A percentile compares a stretch with the other conserved stretches of the same genome.
Evolutionary conservation across 2,888 invertebrate species (phyloP).

Genomic region (Ptychoptera albimana): DNA sequence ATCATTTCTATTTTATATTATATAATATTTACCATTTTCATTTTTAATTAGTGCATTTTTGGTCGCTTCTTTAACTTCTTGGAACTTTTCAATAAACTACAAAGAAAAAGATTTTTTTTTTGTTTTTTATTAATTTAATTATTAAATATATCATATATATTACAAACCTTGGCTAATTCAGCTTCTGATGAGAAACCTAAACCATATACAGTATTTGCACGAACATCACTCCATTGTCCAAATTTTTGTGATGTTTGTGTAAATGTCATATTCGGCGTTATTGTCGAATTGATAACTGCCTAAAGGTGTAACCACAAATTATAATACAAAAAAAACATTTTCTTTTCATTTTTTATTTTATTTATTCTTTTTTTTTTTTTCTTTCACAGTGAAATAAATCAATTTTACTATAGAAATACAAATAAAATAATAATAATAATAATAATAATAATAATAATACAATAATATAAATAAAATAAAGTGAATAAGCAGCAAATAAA

Average conservation of each 20-base stretch:
- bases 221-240: slow-evolving; percentile 96
- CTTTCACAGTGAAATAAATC: not conserved
- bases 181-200: slow-evolving; percentile 89
- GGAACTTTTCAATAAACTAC: slow-evolving; percentile 89
- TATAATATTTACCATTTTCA: slow-evolving; percentile 32
- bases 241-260: slow-evolving; percentile 99
- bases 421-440: too few species aligned
- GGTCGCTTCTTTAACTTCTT: slow-evolving; percentile 93
- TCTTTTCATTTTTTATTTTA: too few species aligned
- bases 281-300: slow-evolving; percentile 95
- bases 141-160: not conserved
- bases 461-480: too few species aligned
- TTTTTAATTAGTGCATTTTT: slow-evolving; percentile 51
- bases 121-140: not conserved
- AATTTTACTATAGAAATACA: not conserved
- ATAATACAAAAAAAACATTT: not conserved
- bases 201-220: slow-evolving; percentile 94
- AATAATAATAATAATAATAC: too few species aligned
- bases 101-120: slow-evolving; percentile 2
- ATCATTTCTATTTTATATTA: not conserved
- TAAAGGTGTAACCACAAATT: slow-evolving; percentile 29
- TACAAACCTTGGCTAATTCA: slow-evolving; percentile 65
- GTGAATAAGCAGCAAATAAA: too few species aligned
- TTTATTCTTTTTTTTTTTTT: too few species aligned
- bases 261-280: slow-evolving; percentile 95